Evolutionary conservation across 2,113 vertebrate species (phyloP).

Genomic region (Pangasianodon hypophthalmus): DNA sequence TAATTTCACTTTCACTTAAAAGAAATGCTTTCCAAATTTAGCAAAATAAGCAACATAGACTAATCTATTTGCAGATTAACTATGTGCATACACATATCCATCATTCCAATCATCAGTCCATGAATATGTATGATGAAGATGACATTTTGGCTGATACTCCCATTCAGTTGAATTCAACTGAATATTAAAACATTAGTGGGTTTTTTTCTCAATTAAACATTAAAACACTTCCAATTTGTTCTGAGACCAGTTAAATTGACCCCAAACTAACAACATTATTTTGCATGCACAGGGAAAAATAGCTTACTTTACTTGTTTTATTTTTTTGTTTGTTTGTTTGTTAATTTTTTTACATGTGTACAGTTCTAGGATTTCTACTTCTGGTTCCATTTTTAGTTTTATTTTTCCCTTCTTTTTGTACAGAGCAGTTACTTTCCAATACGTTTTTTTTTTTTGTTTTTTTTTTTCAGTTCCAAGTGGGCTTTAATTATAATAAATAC

Average conservation of each 20-base stretch:
- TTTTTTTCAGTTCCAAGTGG: too few relatives aligned
- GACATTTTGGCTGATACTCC: neutral
- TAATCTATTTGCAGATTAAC: neutral
- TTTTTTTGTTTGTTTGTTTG: neutral
- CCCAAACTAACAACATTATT: neutral
- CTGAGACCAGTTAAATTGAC: neutral
- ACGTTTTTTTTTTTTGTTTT: too few relatives aligned
- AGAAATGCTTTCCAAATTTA: neutral
- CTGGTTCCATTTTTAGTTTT: too few relatives aligned
- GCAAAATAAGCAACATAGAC: neutral
- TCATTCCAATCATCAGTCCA: neutral
- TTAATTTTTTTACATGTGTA: neutral
- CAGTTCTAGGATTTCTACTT: neutral
- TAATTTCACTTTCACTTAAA: slow-evolving; percentile 24
- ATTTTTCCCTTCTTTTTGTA: too few relatives aligned
- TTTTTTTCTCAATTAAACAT: neutral
- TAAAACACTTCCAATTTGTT: neutral
- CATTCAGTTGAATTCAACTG: neutral
- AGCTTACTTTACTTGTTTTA: slow-evolving; percentile 14
- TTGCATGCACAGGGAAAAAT: slow-evolving; percentile 21
- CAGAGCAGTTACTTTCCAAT: too few relatives aligned
- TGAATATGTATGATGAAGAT: neutral
- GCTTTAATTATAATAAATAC: neutral
- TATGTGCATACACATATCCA: neutral
- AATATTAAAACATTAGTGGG: neutral